Percentiles rank a stretch among this genome's conserved stretches.
phyloP scores from a whole-genome alignment of 2,888 invertebrate genomes.

The Coenonympha arcania region DNA sequence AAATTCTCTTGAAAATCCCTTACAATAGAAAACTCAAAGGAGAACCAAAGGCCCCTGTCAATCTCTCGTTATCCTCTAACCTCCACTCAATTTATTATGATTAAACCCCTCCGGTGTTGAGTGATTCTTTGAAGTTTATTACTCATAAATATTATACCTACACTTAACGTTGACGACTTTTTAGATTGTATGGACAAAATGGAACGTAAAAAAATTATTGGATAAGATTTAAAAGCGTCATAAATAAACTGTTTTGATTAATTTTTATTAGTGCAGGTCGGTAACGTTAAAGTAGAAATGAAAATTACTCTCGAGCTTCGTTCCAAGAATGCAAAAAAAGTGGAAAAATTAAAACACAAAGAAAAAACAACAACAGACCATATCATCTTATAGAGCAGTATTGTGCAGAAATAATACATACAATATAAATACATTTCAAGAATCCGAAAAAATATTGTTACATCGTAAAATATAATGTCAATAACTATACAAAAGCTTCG shows the following conservation, averaged over 20 bases:
- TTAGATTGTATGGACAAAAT: neutral
- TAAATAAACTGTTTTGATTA: neutral
- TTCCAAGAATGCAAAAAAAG: too few species aligned
- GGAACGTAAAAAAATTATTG: neutral
- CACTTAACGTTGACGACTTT: neutral
- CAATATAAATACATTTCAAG: too few species aligned
- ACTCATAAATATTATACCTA: slow-evolving; percentile 13
- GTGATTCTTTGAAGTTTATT: slow-evolving; percentile 28
- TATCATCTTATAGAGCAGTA: too few species aligned
- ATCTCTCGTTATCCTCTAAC: slow-evolving; percentile 48
- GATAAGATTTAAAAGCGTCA: neutral
- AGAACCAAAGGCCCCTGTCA: slow-evolving; percentile 58
- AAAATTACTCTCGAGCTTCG: too few species aligned
- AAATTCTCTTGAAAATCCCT: neutral
- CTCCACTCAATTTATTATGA: slow-evolving; percentile 62
- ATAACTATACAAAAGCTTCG: too few species aligned
- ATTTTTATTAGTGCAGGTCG: too few species aligned
- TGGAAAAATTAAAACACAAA: too few species aligned
- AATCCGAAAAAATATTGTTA: too few species aligned
- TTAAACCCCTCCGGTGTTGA: slow-evolving; percentile 32
- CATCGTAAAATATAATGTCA: too few species aligned
- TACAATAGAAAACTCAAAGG: slow-evolving; percentile 41
- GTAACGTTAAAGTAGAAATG: too few species aligned
- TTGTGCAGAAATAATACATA: too few species aligned
- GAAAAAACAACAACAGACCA: too few species aligned